Evolutionary conservation across 2,797 vertebrate species (phyloP).

Genomic region (Aplochiton taeniatus): DNA sequence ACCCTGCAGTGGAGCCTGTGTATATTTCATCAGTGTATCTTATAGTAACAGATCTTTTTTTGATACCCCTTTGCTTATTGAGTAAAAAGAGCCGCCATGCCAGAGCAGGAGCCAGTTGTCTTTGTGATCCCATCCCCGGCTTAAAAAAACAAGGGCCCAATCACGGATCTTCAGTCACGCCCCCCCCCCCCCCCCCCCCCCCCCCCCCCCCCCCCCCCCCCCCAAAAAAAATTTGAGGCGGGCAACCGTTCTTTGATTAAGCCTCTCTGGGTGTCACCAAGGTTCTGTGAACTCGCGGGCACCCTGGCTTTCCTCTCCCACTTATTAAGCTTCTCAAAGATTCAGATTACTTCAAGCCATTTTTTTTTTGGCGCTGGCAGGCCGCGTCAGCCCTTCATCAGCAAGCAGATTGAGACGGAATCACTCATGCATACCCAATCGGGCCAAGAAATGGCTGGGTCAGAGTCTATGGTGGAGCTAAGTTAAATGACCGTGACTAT

Average conservation of each 20-base stretch:
- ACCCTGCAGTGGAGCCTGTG: constrained; percentile 20
- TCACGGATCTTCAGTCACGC: constrained; percentile 28
- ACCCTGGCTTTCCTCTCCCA: constrained; percentile 38
- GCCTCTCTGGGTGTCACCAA: constrained; percentile 35
- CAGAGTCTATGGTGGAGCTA: constrained; percentile 58
- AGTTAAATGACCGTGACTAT: constrained; percentile 61
- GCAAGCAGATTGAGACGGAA: constrained; percentile 54
- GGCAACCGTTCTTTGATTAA: constrained; percentile 43
- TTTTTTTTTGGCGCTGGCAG: constrained; percentile 42
- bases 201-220: no score
- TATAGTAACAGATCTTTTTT: constrained; percentile 33
- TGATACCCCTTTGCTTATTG: constrained; percentile 30
- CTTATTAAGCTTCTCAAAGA: constrained; percentile 52
- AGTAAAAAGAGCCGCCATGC: constrained; percentile 21
- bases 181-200: no score
- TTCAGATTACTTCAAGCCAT: constrained; percentile 64
- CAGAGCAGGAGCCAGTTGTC: constrained; percentile 27
- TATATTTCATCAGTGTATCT: constrained; percentile 37
- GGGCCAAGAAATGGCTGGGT: constrained; percentile 54
- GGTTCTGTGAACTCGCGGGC: constrained; percentile 42
- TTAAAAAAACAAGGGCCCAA: not conserved
- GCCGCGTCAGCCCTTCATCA: constrained; percentile 46
- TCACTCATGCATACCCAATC: constrained; percentile 60
- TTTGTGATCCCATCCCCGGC: constrained; percentile 32
- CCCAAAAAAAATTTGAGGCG: constrained; percentile 37